Percentiles rank a stretch among this genome's conserved stretches.
Conservation (phyloP, 1,140 invertebrate species). For the Hetaerina americana region DNA sequence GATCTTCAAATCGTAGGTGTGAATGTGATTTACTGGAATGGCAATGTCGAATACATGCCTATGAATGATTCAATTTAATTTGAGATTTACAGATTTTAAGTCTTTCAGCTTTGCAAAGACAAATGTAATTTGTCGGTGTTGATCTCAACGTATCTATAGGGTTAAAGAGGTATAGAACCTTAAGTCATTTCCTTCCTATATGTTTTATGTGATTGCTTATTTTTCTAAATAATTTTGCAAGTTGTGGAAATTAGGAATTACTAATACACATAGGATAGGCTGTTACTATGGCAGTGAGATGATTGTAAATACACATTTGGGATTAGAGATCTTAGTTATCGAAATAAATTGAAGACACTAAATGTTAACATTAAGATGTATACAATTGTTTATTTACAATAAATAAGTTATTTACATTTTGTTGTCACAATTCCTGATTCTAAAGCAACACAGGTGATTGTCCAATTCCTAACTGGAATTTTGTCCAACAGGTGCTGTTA, state of each 20-base stretch:
- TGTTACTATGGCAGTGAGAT: no score
- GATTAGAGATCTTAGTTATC: background rate
- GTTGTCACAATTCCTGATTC: slow-evolving; percentile 2
- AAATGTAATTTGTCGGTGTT: background rate
- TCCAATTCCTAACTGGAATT: slow-evolving; percentile 5
- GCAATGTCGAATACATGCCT: slow-evolving; percentile 33
- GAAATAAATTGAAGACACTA: background rate
- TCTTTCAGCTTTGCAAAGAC: background rate
- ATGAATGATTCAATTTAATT: background rate
- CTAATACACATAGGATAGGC: no score
- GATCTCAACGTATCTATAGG: background rate
- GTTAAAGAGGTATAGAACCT: background rate
- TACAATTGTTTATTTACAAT: slow-evolving; percentile 9
- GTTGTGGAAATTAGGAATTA: no score
- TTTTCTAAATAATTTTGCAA: no score
- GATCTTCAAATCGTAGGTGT: slow-evolving; percentile 32
- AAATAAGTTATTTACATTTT: slow-evolving; percentile 8
- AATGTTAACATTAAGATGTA: slow-evolving; percentile 7
- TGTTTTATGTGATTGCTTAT: no score
- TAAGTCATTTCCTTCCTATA: no score
- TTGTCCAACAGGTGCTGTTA: slow-evolving; percentile 1
- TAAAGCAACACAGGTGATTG: slow-evolving; percentile 3
- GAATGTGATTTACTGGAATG: slow-evolving; percentile 36
- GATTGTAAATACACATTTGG: no score
- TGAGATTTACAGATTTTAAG: no score